Conservation (phyloP, 2,113 vertebrate species). For the Thinocorus orbignyianus region DNA sequence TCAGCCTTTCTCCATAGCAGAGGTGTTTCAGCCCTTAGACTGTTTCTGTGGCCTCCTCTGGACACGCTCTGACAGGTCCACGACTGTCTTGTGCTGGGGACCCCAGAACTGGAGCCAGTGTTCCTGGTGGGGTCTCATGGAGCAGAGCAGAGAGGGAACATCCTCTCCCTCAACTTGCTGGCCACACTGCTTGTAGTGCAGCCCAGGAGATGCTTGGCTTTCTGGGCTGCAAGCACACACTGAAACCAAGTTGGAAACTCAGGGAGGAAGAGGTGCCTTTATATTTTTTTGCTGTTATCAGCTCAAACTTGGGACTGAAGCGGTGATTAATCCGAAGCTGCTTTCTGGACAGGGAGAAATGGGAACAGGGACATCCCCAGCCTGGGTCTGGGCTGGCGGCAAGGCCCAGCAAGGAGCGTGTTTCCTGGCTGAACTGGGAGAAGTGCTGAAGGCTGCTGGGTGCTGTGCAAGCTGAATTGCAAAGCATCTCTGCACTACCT, state of each 20-base stretch:
- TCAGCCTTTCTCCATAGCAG: neutral
- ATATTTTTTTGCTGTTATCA: neutral
- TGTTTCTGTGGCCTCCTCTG: neutral
- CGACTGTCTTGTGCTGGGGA: neutral
- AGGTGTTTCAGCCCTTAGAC: neutral
- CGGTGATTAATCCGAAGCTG: neutral
- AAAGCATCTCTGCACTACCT: neutral
- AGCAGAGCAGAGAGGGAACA: neutral
- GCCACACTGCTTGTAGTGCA: fast-evolving
- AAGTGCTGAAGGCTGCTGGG: fast-evolving
- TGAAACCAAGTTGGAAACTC: neutral
- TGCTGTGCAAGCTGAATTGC: neutral
- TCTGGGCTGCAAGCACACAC: neutral
- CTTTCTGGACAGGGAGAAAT: neutral
- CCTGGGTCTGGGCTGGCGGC: neutral
- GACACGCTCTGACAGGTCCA: neutral
- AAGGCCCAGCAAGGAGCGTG: neutral
- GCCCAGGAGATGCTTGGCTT: neutral
- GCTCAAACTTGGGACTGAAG: neutral
- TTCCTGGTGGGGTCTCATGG: neutral
- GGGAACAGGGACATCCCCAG: neutral
- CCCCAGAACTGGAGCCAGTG: neutral
- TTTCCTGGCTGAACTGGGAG: neutral
- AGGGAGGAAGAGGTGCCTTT: fast-evolving
- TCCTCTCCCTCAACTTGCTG: neutral